Percentiles rank a stretch among this genome's conserved stretches.
Evolutionary conservation across 2,797 vertebrate species (phyloP).

Genomic region (Sebastes diaconus): DNA sequence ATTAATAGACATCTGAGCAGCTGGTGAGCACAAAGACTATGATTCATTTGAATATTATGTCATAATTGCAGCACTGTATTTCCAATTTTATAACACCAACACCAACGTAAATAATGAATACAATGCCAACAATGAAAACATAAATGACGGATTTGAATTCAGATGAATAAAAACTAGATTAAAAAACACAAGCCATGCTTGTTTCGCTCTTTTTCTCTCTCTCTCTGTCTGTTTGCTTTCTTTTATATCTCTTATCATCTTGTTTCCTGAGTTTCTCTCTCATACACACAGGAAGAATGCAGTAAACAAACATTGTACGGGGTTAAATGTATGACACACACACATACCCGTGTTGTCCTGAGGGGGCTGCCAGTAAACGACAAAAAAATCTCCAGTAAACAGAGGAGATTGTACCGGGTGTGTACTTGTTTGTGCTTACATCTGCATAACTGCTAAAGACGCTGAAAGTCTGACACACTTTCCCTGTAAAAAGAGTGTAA

Average conservation of each 20-base stretch:
- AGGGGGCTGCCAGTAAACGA: constrained; percentile 5
- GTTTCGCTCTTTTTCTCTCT: background rate
- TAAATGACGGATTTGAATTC: background rate
- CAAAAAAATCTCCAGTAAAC: background rate
- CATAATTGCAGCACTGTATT: constrained; percentile 6
- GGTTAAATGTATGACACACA: background rate
- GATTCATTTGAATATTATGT: constrained; percentile 49
- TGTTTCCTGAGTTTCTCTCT: constrained; percentile 12
- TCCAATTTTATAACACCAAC: constrained; percentile 2
- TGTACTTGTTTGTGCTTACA: background rate
- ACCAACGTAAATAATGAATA: background rate
- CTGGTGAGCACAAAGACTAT: constrained; percentile 46
- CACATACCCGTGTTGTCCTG: background rate
- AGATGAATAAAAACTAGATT: background rate
- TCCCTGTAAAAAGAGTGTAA: background rate
- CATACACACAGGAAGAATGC: background rate
- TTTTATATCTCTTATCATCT: background rate
- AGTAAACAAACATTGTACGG: constrained; percentile 18
- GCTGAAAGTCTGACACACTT: background rate
- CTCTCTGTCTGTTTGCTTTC: background rate
- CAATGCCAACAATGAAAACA: background rate
- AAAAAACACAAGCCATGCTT: background rate
- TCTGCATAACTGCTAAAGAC: background rate
- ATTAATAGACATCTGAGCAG: constrained; percentile 64
- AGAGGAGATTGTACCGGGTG: background rate